phyloP scores from a whole-genome alignment of 2,797 vertebrate genomes.

The Neomorphus geoffroyi region DNA sequence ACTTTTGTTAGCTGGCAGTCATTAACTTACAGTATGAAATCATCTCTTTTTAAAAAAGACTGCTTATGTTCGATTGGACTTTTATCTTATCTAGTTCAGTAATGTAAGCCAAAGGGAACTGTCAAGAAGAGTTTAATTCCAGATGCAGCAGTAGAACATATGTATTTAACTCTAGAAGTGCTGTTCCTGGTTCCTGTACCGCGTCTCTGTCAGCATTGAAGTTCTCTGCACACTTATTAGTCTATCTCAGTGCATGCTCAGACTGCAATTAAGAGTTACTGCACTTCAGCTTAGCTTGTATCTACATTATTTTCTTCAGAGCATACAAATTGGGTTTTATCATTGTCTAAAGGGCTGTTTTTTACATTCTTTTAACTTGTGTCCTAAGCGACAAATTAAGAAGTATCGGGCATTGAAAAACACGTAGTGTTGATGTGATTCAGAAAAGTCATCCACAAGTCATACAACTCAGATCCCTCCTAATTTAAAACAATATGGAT shows the following conservation, averaged over 20 bases:
- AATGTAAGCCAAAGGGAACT: slow-evolving; percentile 7
- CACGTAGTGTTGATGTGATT: background rate
- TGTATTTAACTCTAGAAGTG: background rate
- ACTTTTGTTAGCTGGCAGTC: background rate
- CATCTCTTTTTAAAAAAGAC: background rate
- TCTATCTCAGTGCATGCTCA: background rate
- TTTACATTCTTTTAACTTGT: background rate
- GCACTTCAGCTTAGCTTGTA: background rate
- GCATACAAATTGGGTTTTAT: background rate
- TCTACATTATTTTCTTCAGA: background rate
- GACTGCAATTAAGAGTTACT: background rate
- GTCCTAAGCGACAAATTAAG: background rate
- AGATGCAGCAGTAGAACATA: background rate
- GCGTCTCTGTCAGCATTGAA: background rate
- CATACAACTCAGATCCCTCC: background rate
- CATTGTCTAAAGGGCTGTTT: background rate
- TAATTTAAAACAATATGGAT: background rate
- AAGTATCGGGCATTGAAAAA: background rate
- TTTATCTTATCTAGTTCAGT: slow-evolving; percentile 18
- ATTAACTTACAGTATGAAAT: background rate
- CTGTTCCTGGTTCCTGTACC: background rate
- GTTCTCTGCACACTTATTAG: background rate
- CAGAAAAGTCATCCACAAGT: background rate
- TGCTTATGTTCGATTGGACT: background rate
- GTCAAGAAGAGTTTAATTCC: slow-evolving; percentile 3